These are phyloP conservation scores for Otus sunia DNA, from an alignment of 2,113 vertebrate genomes.

Conservation along the genomic window DNA sequence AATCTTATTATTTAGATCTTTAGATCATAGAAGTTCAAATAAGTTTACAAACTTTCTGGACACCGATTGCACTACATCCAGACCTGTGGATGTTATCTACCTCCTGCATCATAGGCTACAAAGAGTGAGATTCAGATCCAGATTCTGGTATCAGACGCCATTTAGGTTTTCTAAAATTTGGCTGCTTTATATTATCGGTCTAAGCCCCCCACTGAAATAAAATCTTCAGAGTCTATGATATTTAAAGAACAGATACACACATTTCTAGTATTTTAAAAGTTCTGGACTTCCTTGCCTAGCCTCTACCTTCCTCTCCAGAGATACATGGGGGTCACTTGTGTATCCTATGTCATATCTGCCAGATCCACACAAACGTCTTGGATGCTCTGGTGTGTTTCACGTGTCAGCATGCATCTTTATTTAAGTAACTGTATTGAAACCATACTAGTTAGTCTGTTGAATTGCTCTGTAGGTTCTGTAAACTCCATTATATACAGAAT, in stretches of 20 bases:
- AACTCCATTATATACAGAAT: neutral
- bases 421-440: neutral
- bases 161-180: neutral
- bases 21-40: neutral
- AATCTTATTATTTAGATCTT: neutral
- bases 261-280: neutral
- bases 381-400: neutral
- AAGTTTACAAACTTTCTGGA: neutral
- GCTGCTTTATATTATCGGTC: neutral
- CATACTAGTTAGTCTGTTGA: neutral
- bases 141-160: no score
- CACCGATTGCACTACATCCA: neutral
- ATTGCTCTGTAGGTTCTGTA: neutral
- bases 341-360: neutral
- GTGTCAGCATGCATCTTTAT: neutral
- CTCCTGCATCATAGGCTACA: neutral
- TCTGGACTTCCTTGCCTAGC: neutral
- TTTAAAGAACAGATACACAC: neutral
- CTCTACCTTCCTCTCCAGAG: neutral
- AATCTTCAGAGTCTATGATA: neutral
- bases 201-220: neutral
- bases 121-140: neutral
- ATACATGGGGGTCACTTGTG: neutral
- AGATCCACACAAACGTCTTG: fast-evolving
- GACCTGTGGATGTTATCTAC: neutral